phyloP scores from a whole-genome alignment of 2,888 invertebrate species.

The Drosophila glabriapex region DNA sequence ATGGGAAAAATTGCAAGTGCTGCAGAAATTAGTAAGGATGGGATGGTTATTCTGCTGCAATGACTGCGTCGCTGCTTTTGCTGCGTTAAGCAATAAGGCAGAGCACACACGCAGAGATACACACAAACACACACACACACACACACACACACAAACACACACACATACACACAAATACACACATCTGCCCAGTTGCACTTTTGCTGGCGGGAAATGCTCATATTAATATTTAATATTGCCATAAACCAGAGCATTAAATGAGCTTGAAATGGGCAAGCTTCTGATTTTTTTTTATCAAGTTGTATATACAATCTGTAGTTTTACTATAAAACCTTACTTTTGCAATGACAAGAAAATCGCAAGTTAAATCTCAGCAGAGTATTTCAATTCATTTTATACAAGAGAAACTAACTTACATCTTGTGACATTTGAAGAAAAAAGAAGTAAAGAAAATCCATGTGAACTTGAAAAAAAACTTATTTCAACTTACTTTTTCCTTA shows the following conservation, averaged over 20 bases:
- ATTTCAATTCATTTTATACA: neutral
- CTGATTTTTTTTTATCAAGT: neutral
- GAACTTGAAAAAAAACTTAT: neutral
- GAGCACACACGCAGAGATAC: conserved; percentile 25
- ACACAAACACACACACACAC: conserved; percentile 18
- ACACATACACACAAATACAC: neutral
- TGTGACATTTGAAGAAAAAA: neutral
- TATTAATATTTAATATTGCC: neutral
- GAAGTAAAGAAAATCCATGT: neutral
- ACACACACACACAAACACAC: conserved; percentile 18
- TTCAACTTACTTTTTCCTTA: too few species aligned
- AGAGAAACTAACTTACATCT: neutral
- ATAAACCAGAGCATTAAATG: neutral
- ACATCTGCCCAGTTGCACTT: conserved; percentile 22
- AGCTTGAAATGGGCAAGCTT: conserved; percentile 8
- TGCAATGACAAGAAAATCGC: too few species aligned
- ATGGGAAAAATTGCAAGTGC: conserved; percentile 71
- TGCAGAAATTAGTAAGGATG: conserved; percentile 73
- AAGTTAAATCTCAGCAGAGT: neutral
- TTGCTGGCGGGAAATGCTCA: neutral
- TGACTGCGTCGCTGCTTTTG: conserved; percentile 63
- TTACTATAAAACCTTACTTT: neutral
- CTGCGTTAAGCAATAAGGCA: conserved; percentile 77
- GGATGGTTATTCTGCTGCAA: conserved; percentile 56
- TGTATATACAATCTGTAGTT: neutral